Conservation (phyloP, 2,797 vertebrate genomes). For the Choloepus didactylus region DNA sequence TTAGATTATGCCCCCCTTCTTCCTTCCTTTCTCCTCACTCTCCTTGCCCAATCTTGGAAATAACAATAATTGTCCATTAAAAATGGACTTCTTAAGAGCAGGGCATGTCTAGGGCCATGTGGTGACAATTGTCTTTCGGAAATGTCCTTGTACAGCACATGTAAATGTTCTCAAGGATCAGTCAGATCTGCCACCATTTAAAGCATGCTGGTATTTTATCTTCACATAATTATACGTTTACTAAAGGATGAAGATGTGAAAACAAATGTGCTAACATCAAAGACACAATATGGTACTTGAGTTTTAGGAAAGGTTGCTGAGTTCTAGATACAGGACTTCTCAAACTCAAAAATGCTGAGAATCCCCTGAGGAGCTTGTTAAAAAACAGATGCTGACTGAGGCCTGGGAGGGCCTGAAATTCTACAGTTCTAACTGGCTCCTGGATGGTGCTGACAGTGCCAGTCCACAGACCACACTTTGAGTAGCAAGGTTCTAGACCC, state of each 20-base stretch:
- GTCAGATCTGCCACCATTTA: background rate
- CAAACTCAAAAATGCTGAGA: background rate
- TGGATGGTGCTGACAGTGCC: background rate
- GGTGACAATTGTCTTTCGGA: background rate
- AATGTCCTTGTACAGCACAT: background rate
- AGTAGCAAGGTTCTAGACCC: background rate
- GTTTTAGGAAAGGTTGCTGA: conserved; percentile 44
- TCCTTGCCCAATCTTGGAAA: background rate
- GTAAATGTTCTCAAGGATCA: background rate
- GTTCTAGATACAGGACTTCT: conserved; percentile 27
- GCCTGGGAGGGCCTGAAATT: conserved; percentile 7
- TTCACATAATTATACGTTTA: background rate
- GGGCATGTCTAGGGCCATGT: background rate
- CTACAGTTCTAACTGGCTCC: conserved; percentile 66
- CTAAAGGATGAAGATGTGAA: background rate
- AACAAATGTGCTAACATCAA: background rate
- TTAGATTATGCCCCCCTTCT: background rate
- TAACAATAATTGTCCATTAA: background rate
- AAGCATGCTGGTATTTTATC: background rate
- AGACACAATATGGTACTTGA: conserved; percentile 13
- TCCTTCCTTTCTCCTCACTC: background rate
- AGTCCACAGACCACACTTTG: background rate
- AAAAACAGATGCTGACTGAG: conserved; percentile 61
- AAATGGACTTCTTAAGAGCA: background rate
- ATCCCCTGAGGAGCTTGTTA: conserved; percentile 71